Conservation (phyloP, 2,113 vertebrate genomes). For the Pungitius pungitius region DNA sequence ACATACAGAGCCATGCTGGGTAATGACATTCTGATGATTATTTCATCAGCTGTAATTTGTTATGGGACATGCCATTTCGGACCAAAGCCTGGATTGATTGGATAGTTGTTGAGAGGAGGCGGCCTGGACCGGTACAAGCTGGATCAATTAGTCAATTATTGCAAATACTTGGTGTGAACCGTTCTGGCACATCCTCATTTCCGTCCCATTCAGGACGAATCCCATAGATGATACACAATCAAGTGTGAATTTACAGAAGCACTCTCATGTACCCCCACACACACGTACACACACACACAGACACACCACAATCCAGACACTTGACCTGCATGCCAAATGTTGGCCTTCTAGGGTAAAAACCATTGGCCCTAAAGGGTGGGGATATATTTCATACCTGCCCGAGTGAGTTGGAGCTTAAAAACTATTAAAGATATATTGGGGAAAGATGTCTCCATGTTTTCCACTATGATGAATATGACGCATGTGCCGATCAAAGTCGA, state of each 20-base stretch:
- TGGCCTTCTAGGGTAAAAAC: background rate
- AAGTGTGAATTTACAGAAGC: background rate
- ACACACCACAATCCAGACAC: background rate
- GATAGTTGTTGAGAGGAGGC: constrained; percentile 67
- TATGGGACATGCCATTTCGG: constrained; percentile 81
- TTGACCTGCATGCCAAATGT: background rate
- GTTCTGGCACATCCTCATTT: constrained; percentile 38
- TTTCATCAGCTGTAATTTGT: constrained; percentile 85
- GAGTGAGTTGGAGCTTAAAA: background rate
- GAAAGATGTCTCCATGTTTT: no score
- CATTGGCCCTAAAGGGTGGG: background rate
- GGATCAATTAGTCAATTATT: constrained; percentile 74
- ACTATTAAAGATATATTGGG: background rate
- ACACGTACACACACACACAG: background rate
- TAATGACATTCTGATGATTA: constrained; percentile 82
- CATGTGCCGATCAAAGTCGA: no score
- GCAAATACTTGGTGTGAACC: constrained; percentile 52
- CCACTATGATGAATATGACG: background rate
- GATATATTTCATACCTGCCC: background rate
- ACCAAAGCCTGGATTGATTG: constrained; percentile 76
- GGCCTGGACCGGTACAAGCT: constrained; percentile 53
- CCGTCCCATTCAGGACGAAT: no score
- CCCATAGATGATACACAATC: background rate
- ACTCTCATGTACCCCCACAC: background rate
- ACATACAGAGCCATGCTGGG: constrained; percentile 63